A percentile compares a stretch with the other conserved stretches of the same genome.
Conservation (phyloP, 2,888 invertebrate genomes). For the Hirtodrosophila alboralis region DNA sequence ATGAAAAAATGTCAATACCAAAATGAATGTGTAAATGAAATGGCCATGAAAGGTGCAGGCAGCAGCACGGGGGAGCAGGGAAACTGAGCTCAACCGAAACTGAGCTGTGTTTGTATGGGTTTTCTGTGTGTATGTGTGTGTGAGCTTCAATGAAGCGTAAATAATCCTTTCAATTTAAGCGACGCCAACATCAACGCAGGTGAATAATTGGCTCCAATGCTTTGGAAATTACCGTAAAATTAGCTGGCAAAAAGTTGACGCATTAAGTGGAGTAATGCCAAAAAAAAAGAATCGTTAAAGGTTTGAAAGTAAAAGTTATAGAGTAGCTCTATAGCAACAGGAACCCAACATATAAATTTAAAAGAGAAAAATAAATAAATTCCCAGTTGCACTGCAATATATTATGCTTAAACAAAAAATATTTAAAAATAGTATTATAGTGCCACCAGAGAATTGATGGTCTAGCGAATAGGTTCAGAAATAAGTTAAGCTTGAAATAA, state of each 20-base stretch:
- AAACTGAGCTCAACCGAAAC: conserved; percentile 16
- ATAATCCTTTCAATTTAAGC: conserved; percentile 78
- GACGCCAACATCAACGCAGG: conserved; percentile 64
- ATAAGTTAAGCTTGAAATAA: too few relatives aligned
- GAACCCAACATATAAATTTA: too few relatives aligned
- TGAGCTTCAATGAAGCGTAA: conserved; percentile 65
- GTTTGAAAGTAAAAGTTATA: too few relatives aligned
- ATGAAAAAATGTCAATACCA: conserved; percentile 76
- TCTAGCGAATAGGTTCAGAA: too few relatives aligned
- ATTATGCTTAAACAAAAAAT: too few relatives aligned
- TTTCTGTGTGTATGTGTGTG: conserved; percentile 41
- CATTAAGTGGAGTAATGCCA: conserved; percentile 26
- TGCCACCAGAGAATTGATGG: too few relatives aligned
- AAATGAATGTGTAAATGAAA: conserved; percentile 61
- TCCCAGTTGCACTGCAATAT: too few relatives aligned
- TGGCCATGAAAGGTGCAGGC: conserved; percentile 17
- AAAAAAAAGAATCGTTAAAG: not conserved
- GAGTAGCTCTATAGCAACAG: too few relatives aligned
- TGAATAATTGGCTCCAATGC: conserved; percentile 78
- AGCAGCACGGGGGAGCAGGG: not conserved
- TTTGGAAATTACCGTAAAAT: conserved; percentile 78
- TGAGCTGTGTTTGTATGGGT: conserved; percentile 13
- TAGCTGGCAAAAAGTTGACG: conserved; percentile 54
- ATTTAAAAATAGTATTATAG: too few relatives aligned
- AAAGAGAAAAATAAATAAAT: too few relatives aligned